Evolutionary conservation across 2,888 invertebrate genomes (phyloP), one percentile per base, ranked within the genome.

Genomic region (Bellardia pandia): DNA sequence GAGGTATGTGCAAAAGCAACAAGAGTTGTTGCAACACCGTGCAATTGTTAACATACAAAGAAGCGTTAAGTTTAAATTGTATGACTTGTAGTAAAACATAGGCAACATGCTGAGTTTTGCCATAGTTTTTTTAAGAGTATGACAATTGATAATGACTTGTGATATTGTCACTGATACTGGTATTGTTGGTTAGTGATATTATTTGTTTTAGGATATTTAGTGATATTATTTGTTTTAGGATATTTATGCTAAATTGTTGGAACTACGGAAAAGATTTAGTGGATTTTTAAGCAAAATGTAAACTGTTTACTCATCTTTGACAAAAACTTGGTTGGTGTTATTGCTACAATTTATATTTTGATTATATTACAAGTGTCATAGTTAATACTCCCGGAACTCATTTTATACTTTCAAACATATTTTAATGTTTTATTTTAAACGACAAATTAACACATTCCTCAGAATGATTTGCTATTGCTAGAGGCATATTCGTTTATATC

Each of bases 21-120:
- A 13, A 11, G 13, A 11, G 40, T 30, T 16, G 11, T 16, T 23
- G 30, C 23, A 72, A 60, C 37, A 23, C 13, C 48, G 16, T 64
- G 60, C 48, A 60, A 58, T 82, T 51, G 33, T 76, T 51, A 45
- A 30, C 40, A 37, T 76, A 53, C 23, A 76, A 71, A 76, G 23
- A 76, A 83, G 82, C 82, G 82, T 83, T 76, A 83, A 83, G 69
- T 83, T 76, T 53, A 62, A 76, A 71, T 83, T 76, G 82, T 76
- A 76, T 62, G 68, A 71, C 69, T 60, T 62, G 82, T 76, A 53
- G 69, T 69, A 62, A 51, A 60, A 60, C 51, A 69, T 40, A 72
- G 72, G 30, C n/a, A 60, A 60, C 48, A 79, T 71, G 60, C 45
- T 23, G 62, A 33, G 62, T n/a, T 37, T 37, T 62, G 58, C 8